Base-by-base conservation (phyloP, 2,888 invertebrate species). In the Polydrusus cervinus region DNA sequence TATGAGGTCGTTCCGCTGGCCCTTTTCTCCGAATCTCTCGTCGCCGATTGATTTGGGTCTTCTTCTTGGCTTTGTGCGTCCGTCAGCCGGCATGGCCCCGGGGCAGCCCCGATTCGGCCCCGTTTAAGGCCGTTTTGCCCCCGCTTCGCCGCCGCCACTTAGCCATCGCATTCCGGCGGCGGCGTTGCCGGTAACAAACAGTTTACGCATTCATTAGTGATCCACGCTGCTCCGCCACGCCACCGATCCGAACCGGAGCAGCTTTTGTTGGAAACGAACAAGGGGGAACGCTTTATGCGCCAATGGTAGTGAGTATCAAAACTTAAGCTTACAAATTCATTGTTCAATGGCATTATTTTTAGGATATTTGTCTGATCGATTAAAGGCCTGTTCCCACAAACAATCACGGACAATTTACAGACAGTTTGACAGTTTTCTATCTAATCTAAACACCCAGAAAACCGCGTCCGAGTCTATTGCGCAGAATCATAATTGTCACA, bases 81-180 rank as follows among this genome's bases (percentile, higher is more conserved):
- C 68, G 75, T 75, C 71, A 67, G 71, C 71, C 71, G 75, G 68
- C 71, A 68, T 49, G 67, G 71, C 75, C 75, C 53, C 71, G 72
- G 71, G 75, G 75, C 74, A 70, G 61, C 65, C 74, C 70, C 74
- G 74, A 70, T 65, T 74, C 74, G 70, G 65, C 74, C 70, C 69
- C 69, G 53, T 64, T 74, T 74, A 64, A 64, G 62, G 62, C 64
- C 74, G 62, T 68, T 64, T 69, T 69, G 62, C 61, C 74, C 68
- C 74, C 69, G 62, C 89, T 88, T 88, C 82, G 87, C 88, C 88
- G 89, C 87, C 88, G 87, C 86, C 88, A 88, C 87, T 88, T 87
- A 87, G 85, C 87, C 87, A 87, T 85, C 87, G 87, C 88, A 87
- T 87, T 87, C 86, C 86, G 84, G 85, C 84, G 74, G 74, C 86